Evolutionary conservation across 1,140 invertebrate species (phyloP).

Genomic region (Pseudomyrmex pallidus): DNA sequence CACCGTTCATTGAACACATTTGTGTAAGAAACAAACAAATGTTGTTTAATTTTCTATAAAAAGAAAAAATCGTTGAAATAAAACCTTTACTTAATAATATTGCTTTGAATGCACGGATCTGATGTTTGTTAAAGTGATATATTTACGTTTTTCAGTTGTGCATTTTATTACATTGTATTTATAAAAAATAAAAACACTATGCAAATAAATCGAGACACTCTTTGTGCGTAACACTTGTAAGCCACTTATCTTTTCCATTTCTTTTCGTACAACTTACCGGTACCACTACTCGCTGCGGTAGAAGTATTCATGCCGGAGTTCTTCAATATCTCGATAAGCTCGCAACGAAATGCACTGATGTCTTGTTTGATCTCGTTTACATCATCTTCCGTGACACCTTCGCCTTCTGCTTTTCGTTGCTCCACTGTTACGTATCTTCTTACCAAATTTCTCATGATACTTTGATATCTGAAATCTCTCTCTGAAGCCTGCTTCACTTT

Average conservation of each 20-base stretch:
- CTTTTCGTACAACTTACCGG: slow-evolving; percentile 84
- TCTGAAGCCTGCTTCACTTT: slow-evolving; percentile 96
- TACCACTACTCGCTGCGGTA: slow-evolving; percentile 90
- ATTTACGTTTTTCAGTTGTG: background rate
- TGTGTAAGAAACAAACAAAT: background rate
- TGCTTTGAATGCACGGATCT: too few relatives aligned
- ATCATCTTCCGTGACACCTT: slow-evolving; percentile 99
- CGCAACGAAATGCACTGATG: slow-evolving; percentile 97
- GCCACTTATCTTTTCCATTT: background rate
- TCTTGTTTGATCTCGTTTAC: slow-evolving; percentile 99
- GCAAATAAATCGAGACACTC: slow-evolving; percentile 6
- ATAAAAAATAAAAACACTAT: background rate
- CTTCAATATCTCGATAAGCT: slow-evolving; percentile 97
- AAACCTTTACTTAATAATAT: too few relatives aligned
- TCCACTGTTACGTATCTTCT: slow-evolving; percentile 98
- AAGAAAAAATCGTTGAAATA: too few relatives aligned
- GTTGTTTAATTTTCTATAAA: too few relatives aligned
- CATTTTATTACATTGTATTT: background rate
- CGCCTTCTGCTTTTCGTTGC: slow-evolving; percentile 96
- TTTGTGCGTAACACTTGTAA: slow-evolving; percentile 10
- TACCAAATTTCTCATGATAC: slow-evolving; percentile 98
- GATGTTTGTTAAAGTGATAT: background rate
- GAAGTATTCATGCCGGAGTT: slow-evolving; percentile 97
- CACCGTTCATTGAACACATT: slow-evolving; percentile 1
- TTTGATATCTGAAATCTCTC: slow-evolving; percentile 95